Evolutionary conservation across 2,888 invertebrate species (phyloP), one percentile per base, ranked within the genome.

Genomic region (Lamellibrachia columna): DNA sequence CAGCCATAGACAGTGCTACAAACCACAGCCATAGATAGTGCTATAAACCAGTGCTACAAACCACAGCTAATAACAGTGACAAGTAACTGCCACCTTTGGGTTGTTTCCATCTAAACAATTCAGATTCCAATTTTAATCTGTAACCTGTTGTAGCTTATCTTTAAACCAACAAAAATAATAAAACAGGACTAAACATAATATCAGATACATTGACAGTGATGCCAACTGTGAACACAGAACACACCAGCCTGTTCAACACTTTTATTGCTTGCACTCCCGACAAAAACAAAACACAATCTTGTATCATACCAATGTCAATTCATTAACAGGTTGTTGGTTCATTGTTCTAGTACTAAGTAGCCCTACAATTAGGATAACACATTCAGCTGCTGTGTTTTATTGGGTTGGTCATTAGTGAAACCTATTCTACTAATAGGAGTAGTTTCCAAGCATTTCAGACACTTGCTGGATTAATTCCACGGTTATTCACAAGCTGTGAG

Each of bases 221-320:
- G 40, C 40, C 40, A 40, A 40, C 40, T 40, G 40, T 40, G 40
- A 40, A 22, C 2, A 75, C 15, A 75, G 3, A 75, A 22, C n/a
- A 75, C 22, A 75, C 75, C 15, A 75, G 15, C n/a, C 4, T 22
- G 75, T 75, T 75, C 75, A 75, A 75, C 75, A 22, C n/a, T 15
- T 75, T 75, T 75, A 75, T 75, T 75, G 75, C n/a, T 75, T 75
- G 75, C 75, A 15, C 75, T 75, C 75, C n/a, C 75, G 22, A 75
- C 75, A 75, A 75, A 75, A 75, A 75, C 2, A 3, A 22, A 75
- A 75, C n/a, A 75, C 75, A 75, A 22, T 75, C n/a, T 75, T 75
- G 22, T 6, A 75, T 75, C 75, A 75, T 22, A 75, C n/a, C 75
- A 75, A n/a, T 75, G 75, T 6, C 22, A 58, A 58, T 58, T 58